phyloP scores from a whole-genome alignment of 2,888 invertebrate species.

The Ptychoptera contaminata region DNA sequence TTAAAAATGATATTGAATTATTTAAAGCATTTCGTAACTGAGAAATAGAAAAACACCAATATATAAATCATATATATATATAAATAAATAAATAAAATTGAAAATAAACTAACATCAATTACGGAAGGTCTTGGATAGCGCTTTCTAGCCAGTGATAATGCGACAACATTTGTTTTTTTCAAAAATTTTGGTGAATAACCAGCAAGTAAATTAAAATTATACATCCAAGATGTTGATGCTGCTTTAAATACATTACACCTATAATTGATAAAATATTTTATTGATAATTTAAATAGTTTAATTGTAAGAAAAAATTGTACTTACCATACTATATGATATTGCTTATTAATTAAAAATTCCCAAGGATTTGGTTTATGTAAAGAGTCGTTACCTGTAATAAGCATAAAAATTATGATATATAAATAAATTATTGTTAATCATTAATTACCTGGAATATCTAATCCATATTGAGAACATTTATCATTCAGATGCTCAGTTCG shows the following conservation, averaged over 20 bases:
- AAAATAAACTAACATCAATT: constrained; percentile 32
- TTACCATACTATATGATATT: constrained; percentile 67
- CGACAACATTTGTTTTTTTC: constrained; percentile 61
- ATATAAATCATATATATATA: not conserved
- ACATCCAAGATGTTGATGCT: constrained; percentile 85
- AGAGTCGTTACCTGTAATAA: constrained; percentile 25
- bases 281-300: not conserved
- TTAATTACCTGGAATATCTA: constrained; percentile 23
- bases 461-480: constrained; percentile 27
- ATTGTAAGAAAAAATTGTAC: constrained; percentile 10
- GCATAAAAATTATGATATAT: not conserved
- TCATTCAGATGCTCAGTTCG: constrained; percentile 25
- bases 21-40: constrained; percentile 53
- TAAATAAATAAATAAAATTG: constrained; percentile 2
- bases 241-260: constrained; percentile 72
- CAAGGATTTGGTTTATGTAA: constrained; percentile 57
- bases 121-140: constrained; percentile 63
- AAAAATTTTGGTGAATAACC: constrained; percentile 65
- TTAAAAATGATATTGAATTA: constrained; percentile 63
- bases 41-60: constrained; percentile 5
- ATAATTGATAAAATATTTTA: constrained; percentile 5
- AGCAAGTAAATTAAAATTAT: constrained; percentile 74
- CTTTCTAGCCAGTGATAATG: constrained; percentile 59
- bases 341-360: constrained; percentile 70
- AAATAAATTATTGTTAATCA: not conserved